phyloP scores from a whole-genome alignment of 2,888 invertebrate species.

The Ennomos fuscantarius region DNA sequence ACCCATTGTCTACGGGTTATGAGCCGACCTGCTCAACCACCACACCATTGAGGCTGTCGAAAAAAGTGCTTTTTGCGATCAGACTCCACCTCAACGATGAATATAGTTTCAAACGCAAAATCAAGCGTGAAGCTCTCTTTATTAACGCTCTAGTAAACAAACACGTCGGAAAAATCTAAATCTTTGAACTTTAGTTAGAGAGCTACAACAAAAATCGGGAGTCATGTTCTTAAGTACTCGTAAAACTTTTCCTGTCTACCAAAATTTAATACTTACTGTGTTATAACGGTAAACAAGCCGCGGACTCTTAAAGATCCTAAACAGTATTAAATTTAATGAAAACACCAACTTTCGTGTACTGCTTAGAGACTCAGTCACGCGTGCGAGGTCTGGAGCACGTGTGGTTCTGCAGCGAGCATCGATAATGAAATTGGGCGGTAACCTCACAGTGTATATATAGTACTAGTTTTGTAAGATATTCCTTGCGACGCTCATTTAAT shows the following conservation, averaged over 20 bases:
- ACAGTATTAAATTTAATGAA: slow-evolving; percentile 44
- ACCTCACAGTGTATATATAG: not conserved
- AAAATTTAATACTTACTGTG: slow-evolving; percentile 22
- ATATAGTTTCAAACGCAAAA: too few species aligned
- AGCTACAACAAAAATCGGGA: too few species aligned
- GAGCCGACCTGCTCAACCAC: too few species aligned
- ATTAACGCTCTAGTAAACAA: too few species aligned
- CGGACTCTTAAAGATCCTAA: slow-evolving; percentile 29
- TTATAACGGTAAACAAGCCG: slow-evolving; percentile 18
- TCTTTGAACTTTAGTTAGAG: too few species aligned
- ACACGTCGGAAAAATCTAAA: too few species aligned
- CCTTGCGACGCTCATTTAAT: too few species aligned
- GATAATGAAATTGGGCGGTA: slow-evolving; percentile 10
- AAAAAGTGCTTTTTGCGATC: too few species aligned
- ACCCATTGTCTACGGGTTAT: too few species aligned
- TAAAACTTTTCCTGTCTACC: slow-evolving; percentile 12
- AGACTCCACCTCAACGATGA: too few species aligned
- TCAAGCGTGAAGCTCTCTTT: too few species aligned
- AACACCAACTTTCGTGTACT: slow-evolving; percentile 35
- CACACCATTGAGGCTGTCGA: too few species aligned
- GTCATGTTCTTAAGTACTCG: not conserved
- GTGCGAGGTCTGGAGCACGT: slow-evolving; percentile 17
- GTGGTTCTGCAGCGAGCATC: slow-evolving; percentile 33
- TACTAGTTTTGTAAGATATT: not conserved
- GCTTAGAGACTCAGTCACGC: slow-evolving; percentile 35